phyloP scores from a whole-genome alignment of 2,888 invertebrate genomes.

The Trissoscelio sp. region DNA sequence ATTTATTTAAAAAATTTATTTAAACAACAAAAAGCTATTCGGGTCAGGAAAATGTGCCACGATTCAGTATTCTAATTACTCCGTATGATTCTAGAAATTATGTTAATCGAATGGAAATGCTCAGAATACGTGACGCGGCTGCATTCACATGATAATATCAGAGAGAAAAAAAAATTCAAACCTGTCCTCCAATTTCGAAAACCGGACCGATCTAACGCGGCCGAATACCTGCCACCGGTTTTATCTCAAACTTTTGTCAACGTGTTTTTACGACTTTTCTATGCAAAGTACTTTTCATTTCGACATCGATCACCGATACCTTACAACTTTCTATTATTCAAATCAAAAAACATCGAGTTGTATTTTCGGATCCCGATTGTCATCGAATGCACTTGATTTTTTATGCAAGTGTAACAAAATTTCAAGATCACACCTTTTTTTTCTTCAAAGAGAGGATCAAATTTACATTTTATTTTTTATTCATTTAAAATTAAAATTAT shows the following conservation, averaged over 20 bases:
- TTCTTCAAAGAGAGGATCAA: too few species aligned
- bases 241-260: constrained; percentile 34
- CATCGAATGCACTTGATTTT: constrained; percentile 36
- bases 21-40: constrained; percentile 22
- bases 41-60: constrained; percentile 48
- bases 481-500: not conserved
- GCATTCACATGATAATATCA: constrained; percentile 61
- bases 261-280: constrained; percentile 55
- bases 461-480: not conserved
- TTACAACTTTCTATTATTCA: constrained; percentile 64
- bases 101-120: constrained; percentile 61
- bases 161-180: constrained; percentile 34
- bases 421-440: too few species aligned
- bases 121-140: constrained; percentile 49
- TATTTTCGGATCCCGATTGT: not conserved
- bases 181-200: constrained; percentile 58
- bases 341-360: constrained; percentile 16
- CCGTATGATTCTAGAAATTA: constrained; percentile 51
- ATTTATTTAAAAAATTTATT: not conserved
- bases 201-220: constrained; percentile 31
- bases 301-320: constrained; percentile 42
- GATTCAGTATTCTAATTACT: constrained; percentile 49
- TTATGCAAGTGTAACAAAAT: constrained; percentile 19
- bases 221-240: constrained; percentile 23
- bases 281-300: constrained; percentile 56